phyloP scores from a whole-genome alignment of 2,888 invertebrate species.

The Leucoma salicis region DNA sequence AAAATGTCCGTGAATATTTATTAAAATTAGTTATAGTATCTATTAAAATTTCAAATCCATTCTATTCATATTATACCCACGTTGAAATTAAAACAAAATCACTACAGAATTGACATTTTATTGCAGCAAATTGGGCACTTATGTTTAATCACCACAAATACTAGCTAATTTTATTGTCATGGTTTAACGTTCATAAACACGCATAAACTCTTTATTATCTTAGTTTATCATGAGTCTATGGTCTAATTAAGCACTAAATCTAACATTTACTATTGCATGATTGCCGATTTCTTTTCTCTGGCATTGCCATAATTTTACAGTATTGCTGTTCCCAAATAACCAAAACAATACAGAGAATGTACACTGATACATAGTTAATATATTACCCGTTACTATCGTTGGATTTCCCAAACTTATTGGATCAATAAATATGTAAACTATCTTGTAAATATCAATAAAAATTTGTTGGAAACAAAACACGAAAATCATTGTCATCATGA shows the following conservation, averaged over 20 bases:
- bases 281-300: slow-evolving; percentile 13
- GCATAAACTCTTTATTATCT: neutral
- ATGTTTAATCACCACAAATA: too few relatives aligned
- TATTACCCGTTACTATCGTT: slow-evolving; percentile 31
- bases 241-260: slow-evolving; percentile 14
- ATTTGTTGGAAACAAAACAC: slow-evolving; percentile 64
- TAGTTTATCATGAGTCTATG: neutral
- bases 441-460: slow-evolving; percentile 50
- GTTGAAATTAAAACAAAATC: too few relatives aligned
- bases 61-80: too few relatives aligned
- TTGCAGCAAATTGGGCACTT: too few relatives aligned
- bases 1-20: too few relatives aligned
- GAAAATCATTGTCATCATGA: slow-evolving; percentile 59
- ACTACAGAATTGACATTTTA: too few relatives aligned
- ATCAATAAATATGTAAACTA: slow-evolving; percentile 37
- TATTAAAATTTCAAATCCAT: too few relatives aligned
- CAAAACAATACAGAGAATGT: slow-evolving; percentile 62
- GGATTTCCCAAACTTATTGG: slow-evolving; percentile 20
- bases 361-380: slow-evolving; percentile 59
- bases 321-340: slow-evolving; percentile 65
- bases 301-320: slow-evolving; percentile 56
- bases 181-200: neutral
- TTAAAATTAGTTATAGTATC: too few relatives aligned
- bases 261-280: slow-evolving; percentile 13
- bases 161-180: neutral